A percentile compares a stretch with the other conserved stretches of the same genome.
Conservation (phyloP, 2,113 vertebrate genomes). For the Muntiacus muntjak region DNA sequence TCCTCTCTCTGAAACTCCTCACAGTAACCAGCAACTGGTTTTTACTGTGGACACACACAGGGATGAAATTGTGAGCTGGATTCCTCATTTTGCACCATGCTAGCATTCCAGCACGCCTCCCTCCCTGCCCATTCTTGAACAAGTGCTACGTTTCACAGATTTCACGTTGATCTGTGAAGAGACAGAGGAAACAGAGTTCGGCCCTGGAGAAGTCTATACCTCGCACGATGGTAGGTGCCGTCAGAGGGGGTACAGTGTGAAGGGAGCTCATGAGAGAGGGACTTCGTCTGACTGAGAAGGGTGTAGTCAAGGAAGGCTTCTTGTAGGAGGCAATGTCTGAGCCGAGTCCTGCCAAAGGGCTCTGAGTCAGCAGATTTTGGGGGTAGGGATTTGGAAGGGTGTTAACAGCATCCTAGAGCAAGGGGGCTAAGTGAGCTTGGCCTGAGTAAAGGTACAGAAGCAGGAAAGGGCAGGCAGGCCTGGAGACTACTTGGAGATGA, state of each 20-base stretch:
- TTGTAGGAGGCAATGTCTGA: not conserved
- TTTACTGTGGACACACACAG: not conserved
- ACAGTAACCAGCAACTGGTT: not conserved
- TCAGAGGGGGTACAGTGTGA: not conserved
- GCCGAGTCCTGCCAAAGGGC: not conserved
- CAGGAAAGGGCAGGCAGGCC: not conserved
- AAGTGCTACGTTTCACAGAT: not conserved
- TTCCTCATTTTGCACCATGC: not conserved
- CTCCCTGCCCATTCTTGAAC: not conserved
- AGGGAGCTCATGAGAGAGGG: not conserved
- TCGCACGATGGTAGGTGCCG: not conserved
- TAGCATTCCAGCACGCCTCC: not conserved
- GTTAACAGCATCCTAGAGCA: not conserved
- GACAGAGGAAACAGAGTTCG: not conserved
- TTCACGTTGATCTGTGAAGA: not conserved
- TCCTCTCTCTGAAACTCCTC: not conserved
- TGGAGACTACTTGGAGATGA: not conserved
- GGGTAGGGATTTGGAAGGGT: not conserved
- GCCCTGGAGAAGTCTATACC: not conserved
- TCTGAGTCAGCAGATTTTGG: not conserved
- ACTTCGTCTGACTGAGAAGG: not conserved
- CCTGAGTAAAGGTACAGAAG: not conserved
- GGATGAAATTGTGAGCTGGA: not conserved
- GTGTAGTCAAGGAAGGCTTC: not conserved
- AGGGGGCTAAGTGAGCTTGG: not conserved